Conservation (phyloP, 2,113 vertebrate genomes). For the Paradoxurus hermaphroditus region DNA sequence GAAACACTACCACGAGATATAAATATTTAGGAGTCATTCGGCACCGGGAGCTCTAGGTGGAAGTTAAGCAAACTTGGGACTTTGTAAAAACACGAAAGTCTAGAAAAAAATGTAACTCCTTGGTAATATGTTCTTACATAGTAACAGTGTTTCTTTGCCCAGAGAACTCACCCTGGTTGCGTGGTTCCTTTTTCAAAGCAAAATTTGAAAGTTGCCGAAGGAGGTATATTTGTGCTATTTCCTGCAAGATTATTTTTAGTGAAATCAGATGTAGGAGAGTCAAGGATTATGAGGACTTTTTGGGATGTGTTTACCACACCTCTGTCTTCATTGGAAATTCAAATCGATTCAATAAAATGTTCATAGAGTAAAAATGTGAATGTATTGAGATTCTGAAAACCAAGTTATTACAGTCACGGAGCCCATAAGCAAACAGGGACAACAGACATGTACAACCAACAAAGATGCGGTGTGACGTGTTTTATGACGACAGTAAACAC, state of each 20-base stretch:
- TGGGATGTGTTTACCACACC: not conserved
- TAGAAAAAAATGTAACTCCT: not conserved
- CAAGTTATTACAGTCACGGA: not conserved
- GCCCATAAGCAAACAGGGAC: not conserved
- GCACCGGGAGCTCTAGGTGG: not conserved
- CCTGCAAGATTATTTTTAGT: not conserved
- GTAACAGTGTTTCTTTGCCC: not conserved
- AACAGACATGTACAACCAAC: not conserved
- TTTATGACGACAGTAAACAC: not conserved
- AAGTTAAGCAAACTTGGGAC: not conserved
- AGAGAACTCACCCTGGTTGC: not conserved
- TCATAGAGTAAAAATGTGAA: not conserved
- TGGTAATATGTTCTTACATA: not conserved
- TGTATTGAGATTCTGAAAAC: not conserved
- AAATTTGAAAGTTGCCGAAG: slow-evolving; percentile 1
- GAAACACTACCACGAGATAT: not conserved
- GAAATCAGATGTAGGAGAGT: not conserved
- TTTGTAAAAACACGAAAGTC: not conserved
- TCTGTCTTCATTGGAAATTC: not conserved
- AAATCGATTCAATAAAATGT: not conserved
- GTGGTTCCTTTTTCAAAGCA: not conserved
- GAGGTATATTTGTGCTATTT: not conserved
- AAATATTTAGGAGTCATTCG: not conserved
- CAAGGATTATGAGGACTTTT: not conserved
- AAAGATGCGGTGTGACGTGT: not conserved